Evolutionary conservation across 1,140 invertebrate genomes (phyloP).

Genomic region (Mesaphorura yosii): DNA sequence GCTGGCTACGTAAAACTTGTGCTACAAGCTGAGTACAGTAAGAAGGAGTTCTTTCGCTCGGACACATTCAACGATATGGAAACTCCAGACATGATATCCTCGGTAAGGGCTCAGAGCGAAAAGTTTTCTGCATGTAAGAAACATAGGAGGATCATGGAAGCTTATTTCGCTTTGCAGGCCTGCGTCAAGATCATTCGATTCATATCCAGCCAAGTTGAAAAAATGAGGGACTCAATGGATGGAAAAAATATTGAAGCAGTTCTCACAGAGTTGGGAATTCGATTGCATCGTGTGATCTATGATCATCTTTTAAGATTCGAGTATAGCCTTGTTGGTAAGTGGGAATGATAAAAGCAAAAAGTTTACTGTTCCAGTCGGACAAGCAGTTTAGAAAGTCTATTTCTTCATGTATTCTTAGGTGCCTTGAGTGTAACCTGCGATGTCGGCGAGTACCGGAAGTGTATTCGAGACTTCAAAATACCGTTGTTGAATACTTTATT

Average conservation of each 20-base stretch:
- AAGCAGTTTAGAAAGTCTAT: neutral
- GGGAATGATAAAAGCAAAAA: neutral
- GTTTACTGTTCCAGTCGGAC: no score
- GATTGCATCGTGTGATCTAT: slow-evolving; percentile 86
- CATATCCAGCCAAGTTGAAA: slow-evolving; percentile 59
- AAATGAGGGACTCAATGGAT: slow-evolving; percentile 75
- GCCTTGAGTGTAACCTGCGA: slow-evolving; percentile 97
- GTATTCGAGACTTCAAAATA: slow-evolving; percentile 59
- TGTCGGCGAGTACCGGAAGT: slow-evolving; percentile 84
- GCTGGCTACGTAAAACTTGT: slow-evolving; percentile 84
- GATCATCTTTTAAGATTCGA: slow-evolving; percentile 91
- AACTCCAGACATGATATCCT: slow-evolving; percentile 34
- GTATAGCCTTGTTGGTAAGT: slow-evolving; percentile 78
- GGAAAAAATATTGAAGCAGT: slow-evolving; percentile 83
- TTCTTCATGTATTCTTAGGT: slow-evolving; percentile 41
- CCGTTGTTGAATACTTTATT: slow-evolving; percentile 73
- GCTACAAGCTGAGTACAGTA: slow-evolving; percentile 85
- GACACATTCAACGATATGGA: slow-evolving; percentile 48
- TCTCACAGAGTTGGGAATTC: slow-evolving; percentile 73
- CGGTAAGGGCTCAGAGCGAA: slow-evolving; percentile 37
- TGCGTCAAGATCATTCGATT: slow-evolving; percentile 79
- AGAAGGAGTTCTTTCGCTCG: slow-evolving; percentile 82
- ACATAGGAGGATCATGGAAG: slow-evolving; percentile 26
- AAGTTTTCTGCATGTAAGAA: slow-evolving; percentile 34
- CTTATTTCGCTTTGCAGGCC: slow-evolving; percentile 46